These are phyloP conservation scores for Daboia siamensis DNA, from an alignment of 2,113 vertebrate species.

Conservation along the genomic window DNA sequence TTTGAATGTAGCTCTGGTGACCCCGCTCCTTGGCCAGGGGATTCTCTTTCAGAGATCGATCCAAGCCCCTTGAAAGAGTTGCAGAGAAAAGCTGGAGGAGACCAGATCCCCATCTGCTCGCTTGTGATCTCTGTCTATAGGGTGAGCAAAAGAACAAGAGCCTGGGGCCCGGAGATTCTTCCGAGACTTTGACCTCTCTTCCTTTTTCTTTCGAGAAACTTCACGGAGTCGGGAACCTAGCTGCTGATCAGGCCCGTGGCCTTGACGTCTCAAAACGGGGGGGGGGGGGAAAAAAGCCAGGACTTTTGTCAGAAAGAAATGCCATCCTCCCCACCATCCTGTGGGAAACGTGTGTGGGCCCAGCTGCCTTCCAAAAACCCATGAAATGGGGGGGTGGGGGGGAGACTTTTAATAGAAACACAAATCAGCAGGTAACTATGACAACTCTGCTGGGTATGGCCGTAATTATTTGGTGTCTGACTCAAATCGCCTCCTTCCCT, in stretches of 20 bases:
- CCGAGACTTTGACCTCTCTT: neutral
- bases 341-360: slow-evolving; percentile 46
- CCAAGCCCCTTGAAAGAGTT: neutral
- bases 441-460: slow-evolving; percentile 55
- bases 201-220: neutral
- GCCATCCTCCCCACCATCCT: neutral
- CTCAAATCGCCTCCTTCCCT: slow-evolving; percentile 23
- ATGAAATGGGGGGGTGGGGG: neutral
- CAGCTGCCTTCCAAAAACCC: slow-evolving; percentile 39
- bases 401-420: slow-evolving; percentile 51
- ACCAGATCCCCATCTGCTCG: neutral
- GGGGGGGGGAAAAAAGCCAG: slow-evolving; percentile 19
- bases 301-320: neutral
- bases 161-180: neutral
- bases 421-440: slow-evolving; percentile 58
- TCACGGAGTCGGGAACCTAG: neutral
- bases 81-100: neutral
- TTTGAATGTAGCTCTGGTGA: neutral
- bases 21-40: neutral
- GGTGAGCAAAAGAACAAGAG: neutral
- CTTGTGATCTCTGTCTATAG: neutral
- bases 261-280: slow-evolving; percentile 3
- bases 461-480: slow-evolving; percentile 33
- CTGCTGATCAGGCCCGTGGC: neutral
- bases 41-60: neutral